Evolutionary conservation across 2,888 invertebrate genomes (phyloP).

Genomic region (Athalia cordata): DNA sequence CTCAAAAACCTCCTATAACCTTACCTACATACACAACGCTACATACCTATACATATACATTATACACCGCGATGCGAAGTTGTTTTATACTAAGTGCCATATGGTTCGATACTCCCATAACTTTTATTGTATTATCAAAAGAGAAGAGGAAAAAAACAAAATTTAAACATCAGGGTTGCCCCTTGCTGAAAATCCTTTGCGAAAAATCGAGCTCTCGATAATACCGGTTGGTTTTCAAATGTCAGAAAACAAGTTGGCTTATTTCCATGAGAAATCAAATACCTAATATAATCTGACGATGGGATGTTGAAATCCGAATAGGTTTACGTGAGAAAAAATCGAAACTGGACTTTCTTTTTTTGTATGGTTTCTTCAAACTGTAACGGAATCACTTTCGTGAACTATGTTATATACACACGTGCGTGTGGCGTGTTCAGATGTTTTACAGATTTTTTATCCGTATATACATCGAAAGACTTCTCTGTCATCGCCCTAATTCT

Average conservation of each 20-base stretch:
- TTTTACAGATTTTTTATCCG: neutral
- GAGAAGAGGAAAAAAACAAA: slow-evolving; percentile 12
- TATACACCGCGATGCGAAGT: neutral
- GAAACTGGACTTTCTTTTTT: slow-evolving; percentile 13
- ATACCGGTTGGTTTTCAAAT: too few species aligned
- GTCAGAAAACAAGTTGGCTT: slow-evolving; percentile 27
- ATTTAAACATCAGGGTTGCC: neutral
- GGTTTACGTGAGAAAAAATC: neutral
- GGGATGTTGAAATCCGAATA: neutral
- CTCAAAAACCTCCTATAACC: slow-evolving; percentile 25
- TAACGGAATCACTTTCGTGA: neutral
- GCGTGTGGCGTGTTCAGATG: neutral
- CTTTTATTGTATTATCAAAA: slow-evolving; percentile 58
- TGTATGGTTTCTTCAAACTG: neutral
- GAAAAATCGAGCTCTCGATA: too few species aligned
- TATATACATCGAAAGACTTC: neutral
- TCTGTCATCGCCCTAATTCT: neutral
- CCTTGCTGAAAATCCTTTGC: too few species aligned
- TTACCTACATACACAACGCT: neutral
- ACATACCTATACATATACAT: neutral
- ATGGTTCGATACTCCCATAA: slow-evolving; percentile 55
- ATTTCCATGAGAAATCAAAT: too few species aligned
- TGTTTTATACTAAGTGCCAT: slow-evolving; percentile 49
- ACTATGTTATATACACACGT: too few species aligned
- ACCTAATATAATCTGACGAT: slow-evolving; percentile 14